Conservation (phyloP, 2,888 invertebrate species). For the Scaptomyza caliginosa region DNA sequence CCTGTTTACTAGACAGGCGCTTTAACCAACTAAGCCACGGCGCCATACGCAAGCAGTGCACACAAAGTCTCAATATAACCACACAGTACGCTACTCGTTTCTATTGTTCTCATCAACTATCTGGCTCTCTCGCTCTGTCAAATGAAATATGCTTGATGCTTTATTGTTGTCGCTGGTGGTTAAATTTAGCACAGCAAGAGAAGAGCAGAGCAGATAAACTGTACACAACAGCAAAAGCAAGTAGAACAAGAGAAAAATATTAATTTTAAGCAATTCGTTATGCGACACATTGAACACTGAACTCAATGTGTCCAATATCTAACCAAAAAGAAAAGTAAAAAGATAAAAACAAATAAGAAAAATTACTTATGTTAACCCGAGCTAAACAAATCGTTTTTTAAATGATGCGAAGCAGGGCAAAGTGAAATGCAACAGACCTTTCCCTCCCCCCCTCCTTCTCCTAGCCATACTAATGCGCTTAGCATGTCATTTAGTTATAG, state of each 20-base stretch:
- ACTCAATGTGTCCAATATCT: slow-evolving; percentile 6
- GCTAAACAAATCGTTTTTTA: slow-evolving; percentile 75
- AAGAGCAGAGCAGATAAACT: not conserved
- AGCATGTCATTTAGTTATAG: slow-evolving; percentile 64
- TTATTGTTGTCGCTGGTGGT: slow-evolving; percentile 9
- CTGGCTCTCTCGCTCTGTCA: slow-evolving; percentile 9
- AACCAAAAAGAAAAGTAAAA: not conserved
- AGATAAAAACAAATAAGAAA: slow-evolving; percentile 69
- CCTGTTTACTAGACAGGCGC: slow-evolving; percentile 85
- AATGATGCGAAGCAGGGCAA: slow-evolving; percentile 48
- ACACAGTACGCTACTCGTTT: slow-evolving; percentile 1
- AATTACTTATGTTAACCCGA: slow-evolving; percentile 69
- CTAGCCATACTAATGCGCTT: slow-evolving; percentile 59
- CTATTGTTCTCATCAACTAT: not conserved
- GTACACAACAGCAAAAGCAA: slow-evolving; percentile 5
- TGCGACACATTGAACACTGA: slow-evolving; percentile 24
- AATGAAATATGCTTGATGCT: not conserved
- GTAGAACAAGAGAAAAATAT: slow-evolving; percentile 12
- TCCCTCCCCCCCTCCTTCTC: not conserved
- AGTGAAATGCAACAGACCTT: slow-evolving; percentile 68
- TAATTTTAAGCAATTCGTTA: slow-evolving; percentile 37
- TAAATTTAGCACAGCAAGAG: slow-evolving; percentile 47
- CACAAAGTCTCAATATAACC: slow-evolving; percentile 32
- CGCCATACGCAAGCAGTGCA: slow-evolving; percentile 64
- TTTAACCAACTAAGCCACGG: slow-evolving; percentile 85